A percentile compares a stretch with the other conserved stretches of the same genome.
phyloP scores from a whole-genome alignment of 2,888 invertebrate species.

The Panzeria rudis region DNA sequence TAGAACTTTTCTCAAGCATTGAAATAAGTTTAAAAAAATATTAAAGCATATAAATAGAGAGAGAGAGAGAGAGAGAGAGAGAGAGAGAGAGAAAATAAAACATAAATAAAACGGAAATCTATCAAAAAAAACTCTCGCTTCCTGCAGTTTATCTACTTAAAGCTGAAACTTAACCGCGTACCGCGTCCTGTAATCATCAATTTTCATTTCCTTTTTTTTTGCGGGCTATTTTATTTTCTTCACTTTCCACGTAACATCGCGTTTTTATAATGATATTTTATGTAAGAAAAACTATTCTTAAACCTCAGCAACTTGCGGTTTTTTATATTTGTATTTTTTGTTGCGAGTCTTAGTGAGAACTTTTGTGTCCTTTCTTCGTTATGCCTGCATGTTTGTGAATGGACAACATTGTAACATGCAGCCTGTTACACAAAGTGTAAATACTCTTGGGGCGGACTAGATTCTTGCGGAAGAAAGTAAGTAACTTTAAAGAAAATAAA shows the following conservation, averaged over 20 bases:
- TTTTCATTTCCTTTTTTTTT: slow-evolving; percentile 50
- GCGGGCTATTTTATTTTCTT: background rate
- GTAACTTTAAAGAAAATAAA: slow-evolving; percentile 20
- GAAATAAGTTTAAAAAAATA: background rate
- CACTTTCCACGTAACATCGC: background rate
- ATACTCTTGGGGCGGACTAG: slow-evolving; percentile 9
- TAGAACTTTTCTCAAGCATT: slow-evolving; percentile 11
- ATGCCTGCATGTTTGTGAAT: background rate
- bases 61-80: background rate
- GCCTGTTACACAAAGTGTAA: slow-evolving; percentile 2
- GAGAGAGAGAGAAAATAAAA: background rate
- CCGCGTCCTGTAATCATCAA: slow-evolving; percentile 56
- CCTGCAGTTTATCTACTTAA: slow-evolving; percentile 16
- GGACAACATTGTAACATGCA: background rate
- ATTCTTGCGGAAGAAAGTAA: slow-evolving; percentile 5
- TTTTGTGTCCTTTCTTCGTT: background rate
- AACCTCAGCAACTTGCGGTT: background rate
- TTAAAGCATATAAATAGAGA: background rate
- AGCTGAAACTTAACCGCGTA: slow-evolving; percentile 31
- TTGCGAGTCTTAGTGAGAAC: background rate
- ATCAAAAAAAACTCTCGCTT: slow-evolving; percentile 48
- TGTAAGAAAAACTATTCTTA: slow-evolving; percentile 19
- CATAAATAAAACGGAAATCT: slow-evolving; percentile 48
- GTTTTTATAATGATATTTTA: slow-evolving; percentile 9
- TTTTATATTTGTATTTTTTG: background rate